Evolutionary conservation across 1,140 invertebrate genomes (phyloP).

Genomic region (Macrobrachium nipponense): DNA sequence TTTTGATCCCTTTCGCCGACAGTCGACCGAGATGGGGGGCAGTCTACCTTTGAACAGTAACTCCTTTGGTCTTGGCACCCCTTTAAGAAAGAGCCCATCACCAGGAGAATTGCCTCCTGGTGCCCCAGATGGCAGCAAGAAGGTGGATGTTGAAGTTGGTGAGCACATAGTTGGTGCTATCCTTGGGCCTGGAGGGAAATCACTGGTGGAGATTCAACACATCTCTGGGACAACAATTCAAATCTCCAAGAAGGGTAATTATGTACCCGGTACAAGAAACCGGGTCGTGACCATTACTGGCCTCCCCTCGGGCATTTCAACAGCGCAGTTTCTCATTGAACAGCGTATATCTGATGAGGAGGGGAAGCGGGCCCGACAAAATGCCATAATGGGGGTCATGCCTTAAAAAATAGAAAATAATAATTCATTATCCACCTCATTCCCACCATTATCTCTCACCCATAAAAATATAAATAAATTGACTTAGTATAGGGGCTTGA

Average conservation of each 20-base stretch:
- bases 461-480: slow-evolving; percentile 39
- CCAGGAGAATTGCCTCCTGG: slow-evolving; percentile 71
- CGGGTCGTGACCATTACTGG: slow-evolving; percentile 96
- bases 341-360: slow-evolving; percentile 96
- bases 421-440: slow-evolving; percentile 41
- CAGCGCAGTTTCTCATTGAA: slow-evolving; percentile 94
- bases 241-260: slow-evolving; percentile 98
- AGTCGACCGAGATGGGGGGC: slow-evolving; percentile 62
- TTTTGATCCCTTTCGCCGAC: slow-evolving; percentile 63
- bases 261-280: slow-evolving; percentile 95
- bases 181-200: slow-evolving; percentile 93
- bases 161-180: slow-evolving; percentile 95
- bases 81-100: slow-evolving; percentile 85
- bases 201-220: slow-evolving; percentile 96
- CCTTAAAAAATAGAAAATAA: slow-evolving; percentile 43
- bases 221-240: slow-evolving; percentile 96
- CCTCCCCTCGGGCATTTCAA: slow-evolving; percentile 85
- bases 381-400: slow-evolving; percentile 73
- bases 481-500: slow-evolving; percentile 49
- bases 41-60: slow-evolving; percentile 79
- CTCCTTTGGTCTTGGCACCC: slow-evolving; percentile 83
- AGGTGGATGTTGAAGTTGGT: slow-evolving; percentile 82
- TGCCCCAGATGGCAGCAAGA: slow-evolving; percentile 59
- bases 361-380: slow-evolving; percentile 90
- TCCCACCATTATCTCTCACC: not conserved